Base-by-base conservation (phyloP, 2,113 vertebrate genomes). In the Corydoras sp. region DNA sequence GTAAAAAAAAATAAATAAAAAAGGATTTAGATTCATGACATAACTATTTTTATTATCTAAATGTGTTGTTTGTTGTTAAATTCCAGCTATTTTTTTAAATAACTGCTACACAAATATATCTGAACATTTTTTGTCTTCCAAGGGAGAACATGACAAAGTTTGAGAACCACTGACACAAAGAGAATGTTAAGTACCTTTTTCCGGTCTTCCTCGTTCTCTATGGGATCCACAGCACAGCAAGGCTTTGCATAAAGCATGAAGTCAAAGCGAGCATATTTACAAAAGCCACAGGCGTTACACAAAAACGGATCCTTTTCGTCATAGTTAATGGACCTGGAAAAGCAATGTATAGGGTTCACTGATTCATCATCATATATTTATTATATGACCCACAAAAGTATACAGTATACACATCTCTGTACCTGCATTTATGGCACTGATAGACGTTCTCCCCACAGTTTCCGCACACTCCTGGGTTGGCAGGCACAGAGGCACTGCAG, bases 341-440 rank as follows among this genome's bases (percentile, higher is more conserved):
- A 66, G 10, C 0, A 73, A 80, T 13, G 10, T 53, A 9, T 56
- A 56, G 14, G 12, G 5, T 56, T 15, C 2, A 56, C 35, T 43
- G 35, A 56, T 56, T 7, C 14, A 15, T n/a, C 6, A n/a, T n/a
- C 6, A 56, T 7, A 56, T 4, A 14, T n/a, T 53, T 53, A 12
- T 53, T 12, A 10, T 8, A 12, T 8, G 10, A 9, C 10, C 51
- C 54, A 5, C n/a, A 32, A 5, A 2, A 12, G 4, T 60, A 10
- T 8, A 2, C 48, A 60, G 11, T 24, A 24, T 24, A 24, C 10
- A 7, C 2, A 0, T 4, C 7, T 56, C 6, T 56, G 0, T 64
- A 96, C 95, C 97, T 93, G 93, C 96, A 98, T 67, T 98, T 98
- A 89, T 98, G 97, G 78, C 97, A 99, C 87, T 99, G 97, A 80